These are phyloP conservation scores for Parauchenoglanis punctatus DNA, from an alignment of 2,797 vertebrate species.

Conservation along the genomic window DNA sequence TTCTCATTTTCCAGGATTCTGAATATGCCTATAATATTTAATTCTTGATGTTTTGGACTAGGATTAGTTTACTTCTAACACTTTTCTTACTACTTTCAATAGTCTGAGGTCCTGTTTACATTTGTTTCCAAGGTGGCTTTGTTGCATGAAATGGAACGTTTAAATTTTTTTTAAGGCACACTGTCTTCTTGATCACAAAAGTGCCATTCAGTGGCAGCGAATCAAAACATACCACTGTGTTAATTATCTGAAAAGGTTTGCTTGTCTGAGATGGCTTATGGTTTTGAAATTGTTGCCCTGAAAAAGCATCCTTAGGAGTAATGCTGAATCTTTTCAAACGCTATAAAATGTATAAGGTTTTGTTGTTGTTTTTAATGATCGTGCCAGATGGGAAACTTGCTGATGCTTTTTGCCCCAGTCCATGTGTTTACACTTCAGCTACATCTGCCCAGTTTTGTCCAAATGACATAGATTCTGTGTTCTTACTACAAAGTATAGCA, in stretches of 20 bases:
- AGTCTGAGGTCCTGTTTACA: conserved; percentile 47
- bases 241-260: not conserved
- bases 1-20: not conserved
- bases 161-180: not conserved
- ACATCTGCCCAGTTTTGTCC: conserved; percentile 44
- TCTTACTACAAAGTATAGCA: conserved; percentile 41
- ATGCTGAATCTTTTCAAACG: not conserved
- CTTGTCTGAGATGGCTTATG: not conserved
- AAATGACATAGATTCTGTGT: conserved; percentile 46
- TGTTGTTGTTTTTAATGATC: not conserved
- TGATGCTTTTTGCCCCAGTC: conserved; percentile 28
- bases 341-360: not conserved
- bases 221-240: conserved; percentile 48
- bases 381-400: conserved; percentile 17
- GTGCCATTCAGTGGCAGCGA: conserved; percentile 41
- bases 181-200: conserved; percentile 41
- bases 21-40: not conserved
- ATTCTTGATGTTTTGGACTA: not conserved
- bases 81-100: not conserved
- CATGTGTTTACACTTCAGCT: conserved; percentile 55
- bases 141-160: not conserved
- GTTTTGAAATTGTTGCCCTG: not conserved
- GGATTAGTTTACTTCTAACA: not conserved
- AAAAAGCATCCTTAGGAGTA: not conserved
- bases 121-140: conserved; percentile 25